Percentiles rank a stretch among this genome's conserved stretches.
Conservation (phyloP, 2,888 invertebrate genomes). For the Hirudinaria manillensis region DNA sequence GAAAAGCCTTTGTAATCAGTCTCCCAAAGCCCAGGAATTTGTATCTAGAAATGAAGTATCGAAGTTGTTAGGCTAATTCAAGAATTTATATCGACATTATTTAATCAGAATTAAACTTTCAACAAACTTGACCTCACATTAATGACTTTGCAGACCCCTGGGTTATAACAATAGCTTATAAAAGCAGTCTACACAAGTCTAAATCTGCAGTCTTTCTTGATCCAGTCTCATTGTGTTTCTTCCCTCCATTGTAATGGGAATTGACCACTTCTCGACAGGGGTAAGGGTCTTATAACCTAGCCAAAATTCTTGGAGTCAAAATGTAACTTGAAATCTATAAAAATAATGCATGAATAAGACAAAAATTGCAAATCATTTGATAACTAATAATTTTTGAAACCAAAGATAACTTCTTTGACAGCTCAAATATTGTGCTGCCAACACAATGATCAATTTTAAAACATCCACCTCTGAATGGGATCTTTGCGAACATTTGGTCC, state of each 20-base stretch:
- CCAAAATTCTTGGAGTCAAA: constrained; percentile 65
- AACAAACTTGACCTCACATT: no score
- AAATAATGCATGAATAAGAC: not conserved
- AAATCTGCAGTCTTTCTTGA: constrained; percentile 82
- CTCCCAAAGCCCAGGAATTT: constrained; percentile 78
- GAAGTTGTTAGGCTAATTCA: no score
- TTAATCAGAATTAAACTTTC: no score
- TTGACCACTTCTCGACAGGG: constrained; percentile 84
- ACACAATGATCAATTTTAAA: no score
- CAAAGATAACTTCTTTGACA: no score
- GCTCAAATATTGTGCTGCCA: no score
- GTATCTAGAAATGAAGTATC: no score
- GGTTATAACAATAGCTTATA: no score
- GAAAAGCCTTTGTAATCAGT: constrained; percentile 47
- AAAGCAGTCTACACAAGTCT: not conserved
- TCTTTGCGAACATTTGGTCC: constrained; percentile 44
- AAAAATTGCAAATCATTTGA: no score
- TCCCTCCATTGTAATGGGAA: constrained; percentile 73
- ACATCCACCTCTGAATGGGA: constrained; percentile 17
- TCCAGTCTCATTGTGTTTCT: constrained; percentile 93
- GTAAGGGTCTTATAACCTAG: constrained; percentile 72
- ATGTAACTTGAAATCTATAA: constrained; percentile 66
- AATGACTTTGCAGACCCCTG: no score
- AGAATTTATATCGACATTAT: no score
- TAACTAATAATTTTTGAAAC: no score